Percentiles rank a stretch among this genome's conserved stretches.
These are phyloP conservation scores for Pararge aegeria DNA, from an alignment of 1,140 invertebrate species.

Conservation along the genomic window DNA sequence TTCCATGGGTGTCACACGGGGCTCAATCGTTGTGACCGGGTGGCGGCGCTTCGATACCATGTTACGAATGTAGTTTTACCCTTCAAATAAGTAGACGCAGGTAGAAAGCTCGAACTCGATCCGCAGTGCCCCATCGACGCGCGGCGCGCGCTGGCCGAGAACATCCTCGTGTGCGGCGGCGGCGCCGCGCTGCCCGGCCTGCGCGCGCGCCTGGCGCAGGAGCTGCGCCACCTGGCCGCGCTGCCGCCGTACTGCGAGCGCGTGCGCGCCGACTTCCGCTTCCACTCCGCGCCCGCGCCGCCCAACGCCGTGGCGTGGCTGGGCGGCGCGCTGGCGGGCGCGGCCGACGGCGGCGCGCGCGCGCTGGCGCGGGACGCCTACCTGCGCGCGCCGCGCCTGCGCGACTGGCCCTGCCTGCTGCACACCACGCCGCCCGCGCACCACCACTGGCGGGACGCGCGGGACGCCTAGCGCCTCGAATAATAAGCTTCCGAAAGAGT, in stretches of 20 bases:
- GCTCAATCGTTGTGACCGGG: too few species aligned
- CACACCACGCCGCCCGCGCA: slow-evolving; percentile 78
- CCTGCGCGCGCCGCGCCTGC: slow-evolving; percentile 84
- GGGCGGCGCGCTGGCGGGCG: slow-evolving; percentile 89
- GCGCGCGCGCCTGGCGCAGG: slow-evolving; percentile 46
- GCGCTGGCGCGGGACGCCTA: slow-evolving; percentile 89
- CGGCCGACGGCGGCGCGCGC: slow-evolving; percentile 88
- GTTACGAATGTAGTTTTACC: too few species aligned
- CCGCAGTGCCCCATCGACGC: slow-evolving; percentile 53
- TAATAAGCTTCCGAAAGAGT: too few species aligned
- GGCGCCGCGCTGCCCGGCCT: slow-evolving; percentile 51
- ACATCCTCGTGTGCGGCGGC: slow-evolving; percentile 57
- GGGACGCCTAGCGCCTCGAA: background rate
- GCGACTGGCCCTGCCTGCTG: slow-evolving; percentile 88
- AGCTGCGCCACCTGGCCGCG: slow-evolving; percentile 47
- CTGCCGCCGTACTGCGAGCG: slow-evolving; percentile 48
- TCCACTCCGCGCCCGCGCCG: slow-evolving; percentile 47
- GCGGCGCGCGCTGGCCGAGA: slow-evolving; percentile 50
- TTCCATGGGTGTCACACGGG: too few species aligned
- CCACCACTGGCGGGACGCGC: slow-evolving; percentile 16
- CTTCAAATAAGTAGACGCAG: background rate
- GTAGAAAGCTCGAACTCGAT: background rate
- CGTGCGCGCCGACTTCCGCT: slow-evolving; percentile 45
- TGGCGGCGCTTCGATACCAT: too few species aligned
- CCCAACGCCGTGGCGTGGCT: slow-evolving; percentile 50